These are phyloP conservation scores for Australoheros scitulus DNA, from an alignment of 2,113 vertebrate species.

Conservation along the genomic window DNA sequence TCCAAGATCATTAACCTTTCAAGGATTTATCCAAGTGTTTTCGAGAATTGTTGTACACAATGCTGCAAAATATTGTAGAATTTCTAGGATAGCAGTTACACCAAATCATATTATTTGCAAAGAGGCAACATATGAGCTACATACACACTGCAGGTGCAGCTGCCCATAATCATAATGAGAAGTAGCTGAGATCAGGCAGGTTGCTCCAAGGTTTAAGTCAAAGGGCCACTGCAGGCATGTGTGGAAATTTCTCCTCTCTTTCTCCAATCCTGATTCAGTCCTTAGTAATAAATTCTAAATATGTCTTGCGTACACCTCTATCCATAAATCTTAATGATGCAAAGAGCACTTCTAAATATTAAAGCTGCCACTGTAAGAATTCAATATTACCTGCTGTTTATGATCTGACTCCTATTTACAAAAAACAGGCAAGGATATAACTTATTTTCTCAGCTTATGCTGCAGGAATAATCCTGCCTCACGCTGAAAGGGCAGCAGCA, in stretches of 20 bases:
- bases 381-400: neutral
- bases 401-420: neutral
- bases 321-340: conserved; percentile 17
- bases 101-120: conserved; percentile 28
- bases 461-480: neutral
- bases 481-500: neutral
- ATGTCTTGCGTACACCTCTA: neutral
- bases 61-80: conserved; percentile 13
- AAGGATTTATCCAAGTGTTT: conserved; percentile 48
- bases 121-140: conserved; percentile 15
- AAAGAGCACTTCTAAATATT: conserved; percentile 33
- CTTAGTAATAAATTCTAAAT: neutral
- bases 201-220: conserved; percentile 29
- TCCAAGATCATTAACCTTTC: conserved; percentile 46
- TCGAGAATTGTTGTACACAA: conserved; percentile 3
- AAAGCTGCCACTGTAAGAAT: neutral
- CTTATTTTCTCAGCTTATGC: neutral
- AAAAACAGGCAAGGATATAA: neutral
- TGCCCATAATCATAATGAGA: conserved; percentile 48
- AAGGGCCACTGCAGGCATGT: conserved; percentile 24
- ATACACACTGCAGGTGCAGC: conserved; percentile 38
- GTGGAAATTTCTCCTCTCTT: neutral
- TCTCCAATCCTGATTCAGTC: neutral
- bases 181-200: conserved; percentile 16
- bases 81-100: conserved; percentile 22